Conservation (phyloP, 2,113 vertebrate genomes). For the Nibea coibor region DNA sequence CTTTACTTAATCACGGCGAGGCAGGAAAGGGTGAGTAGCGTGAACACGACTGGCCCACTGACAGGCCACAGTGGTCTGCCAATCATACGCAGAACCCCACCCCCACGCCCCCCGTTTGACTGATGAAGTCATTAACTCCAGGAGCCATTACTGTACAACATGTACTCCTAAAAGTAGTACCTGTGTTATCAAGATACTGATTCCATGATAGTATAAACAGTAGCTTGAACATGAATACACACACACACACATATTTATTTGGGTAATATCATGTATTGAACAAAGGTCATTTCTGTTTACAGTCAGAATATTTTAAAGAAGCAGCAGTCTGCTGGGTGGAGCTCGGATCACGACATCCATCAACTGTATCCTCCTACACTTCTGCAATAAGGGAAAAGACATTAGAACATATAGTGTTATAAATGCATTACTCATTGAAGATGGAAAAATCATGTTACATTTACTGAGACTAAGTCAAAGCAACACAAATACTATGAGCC, state of each 20-base stretch:
- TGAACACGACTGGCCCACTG: not conserved
- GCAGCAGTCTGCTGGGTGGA: slow-evolving; percentile 6
- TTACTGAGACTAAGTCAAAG: not conserved
- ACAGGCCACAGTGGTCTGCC: not conserved
- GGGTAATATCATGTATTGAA: slow-evolving; percentile 30
- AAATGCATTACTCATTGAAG: not conserved
- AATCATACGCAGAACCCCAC: not conserved
- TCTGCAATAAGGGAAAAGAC: slow-evolving; percentile 8
- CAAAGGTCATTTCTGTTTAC: slow-evolving; percentile 3
- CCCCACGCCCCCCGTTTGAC: not conserved
- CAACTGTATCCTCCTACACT: slow-evolving; percentile 16
- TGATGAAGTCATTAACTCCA: not conserved
- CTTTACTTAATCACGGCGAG: not conserved
- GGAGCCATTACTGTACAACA: not conserved
- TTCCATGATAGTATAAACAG: no score
- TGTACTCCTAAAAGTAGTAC: not conserved
- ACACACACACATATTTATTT: slow-evolving; percentile 41
- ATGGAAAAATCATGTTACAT: not conserved
- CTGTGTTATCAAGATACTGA: not conserved
- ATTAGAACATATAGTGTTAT: slow-evolving; percentile 3
- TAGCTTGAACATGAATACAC: not conserved
- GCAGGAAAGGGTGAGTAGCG: not conserved
- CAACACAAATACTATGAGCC: not conserved
- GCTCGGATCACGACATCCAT: not conserved
- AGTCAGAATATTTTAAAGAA: not conserved